phyloP scores from a whole-genome alignment of 2,797 vertebrate genomes.

The Morelia viridis region DNA sequence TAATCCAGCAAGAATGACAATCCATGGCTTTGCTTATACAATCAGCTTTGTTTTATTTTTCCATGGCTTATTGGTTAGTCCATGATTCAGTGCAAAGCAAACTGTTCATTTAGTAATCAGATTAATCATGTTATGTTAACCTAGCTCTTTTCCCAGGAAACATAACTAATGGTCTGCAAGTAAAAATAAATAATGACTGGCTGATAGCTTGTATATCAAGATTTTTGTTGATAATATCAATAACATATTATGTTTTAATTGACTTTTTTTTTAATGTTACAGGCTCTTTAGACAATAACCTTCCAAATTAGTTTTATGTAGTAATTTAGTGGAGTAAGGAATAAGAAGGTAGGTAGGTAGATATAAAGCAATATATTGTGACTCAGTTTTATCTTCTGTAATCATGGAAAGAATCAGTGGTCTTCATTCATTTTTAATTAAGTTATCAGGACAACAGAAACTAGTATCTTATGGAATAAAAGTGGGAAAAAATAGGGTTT shows the following conservation, averaged over 20 bases:
- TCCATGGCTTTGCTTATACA: background rate
- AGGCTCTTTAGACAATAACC: background rate
- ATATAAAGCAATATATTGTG: no score
- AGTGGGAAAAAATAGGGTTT: background rate
- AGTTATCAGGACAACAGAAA: constrained; percentile 26
- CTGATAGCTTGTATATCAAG: background rate
- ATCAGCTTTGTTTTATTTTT: background rate
- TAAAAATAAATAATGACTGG: background rate
- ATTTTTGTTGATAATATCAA: background rate
- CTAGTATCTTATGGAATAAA: constrained; percentile 7
- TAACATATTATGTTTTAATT: background rate
- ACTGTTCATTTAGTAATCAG: background rate
- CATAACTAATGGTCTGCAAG: background rate
- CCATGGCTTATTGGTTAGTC: background rate
- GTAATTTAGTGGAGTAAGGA: background rate
- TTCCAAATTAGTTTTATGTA: background rate
- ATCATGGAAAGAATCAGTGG: background rate
- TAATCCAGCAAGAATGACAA: background rate
- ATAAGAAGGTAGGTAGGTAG: background rate
- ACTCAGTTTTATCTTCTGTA: background rate
- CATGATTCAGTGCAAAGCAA: background rate
- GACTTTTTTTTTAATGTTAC: background rate
- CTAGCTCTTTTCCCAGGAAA: background rate
- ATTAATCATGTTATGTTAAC: background rate
- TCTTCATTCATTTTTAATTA: constrained; percentile 44